phyloP scores from a whole-genome alignment of 2,797 vertebrate species.

The Xiphophorus birchmanni region DNA sequence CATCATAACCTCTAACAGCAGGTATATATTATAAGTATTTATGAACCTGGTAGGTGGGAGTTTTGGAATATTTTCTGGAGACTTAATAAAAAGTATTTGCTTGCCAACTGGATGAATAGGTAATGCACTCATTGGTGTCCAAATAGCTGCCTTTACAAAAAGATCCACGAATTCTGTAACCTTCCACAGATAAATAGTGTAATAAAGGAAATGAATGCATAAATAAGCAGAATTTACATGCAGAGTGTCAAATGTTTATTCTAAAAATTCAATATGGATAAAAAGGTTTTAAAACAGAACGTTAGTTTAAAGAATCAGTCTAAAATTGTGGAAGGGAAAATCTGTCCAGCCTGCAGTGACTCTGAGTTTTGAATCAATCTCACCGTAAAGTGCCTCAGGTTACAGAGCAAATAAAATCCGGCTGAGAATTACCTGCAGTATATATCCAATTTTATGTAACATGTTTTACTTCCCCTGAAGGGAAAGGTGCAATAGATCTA shows the following conservation, averaged over 20 bases:
- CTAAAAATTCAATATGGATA: not conserved
- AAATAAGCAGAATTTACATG: not conserved
- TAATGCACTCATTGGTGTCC: not conserved
- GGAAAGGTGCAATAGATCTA: slow-evolving; percentile 1
- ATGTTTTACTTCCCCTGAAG: slow-evolving; percentile 11
- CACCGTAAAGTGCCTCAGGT: not conserved
- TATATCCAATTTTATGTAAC: slow-evolving; percentile 5
- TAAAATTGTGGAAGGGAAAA: not conserved
- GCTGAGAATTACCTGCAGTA: slow-evolving; percentile 6
- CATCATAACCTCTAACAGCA: not conserved
- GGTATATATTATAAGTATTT: not conserved
- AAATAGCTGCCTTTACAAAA: not conserved
- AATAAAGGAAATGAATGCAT: not conserved
- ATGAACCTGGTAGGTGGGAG: not conserved
- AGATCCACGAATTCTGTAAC: not conserved
- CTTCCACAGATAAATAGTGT: not conserved
- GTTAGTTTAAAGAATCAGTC: not conserved
- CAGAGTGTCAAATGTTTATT: not conserved
- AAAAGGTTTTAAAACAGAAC: not conserved
- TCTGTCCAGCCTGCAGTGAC: not conserved
- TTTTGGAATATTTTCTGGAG: not conserved
- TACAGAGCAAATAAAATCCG: slow-evolving; percentile 1
- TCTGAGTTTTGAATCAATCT: slow-evolving; percentile 7
- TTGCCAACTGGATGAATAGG: not conserved
- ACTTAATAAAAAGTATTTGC: not conserved